Base-by-base conservation (phyloP, 2,113 vertebrate genomes). In the Lophochroa leadbeateri region DNA sequence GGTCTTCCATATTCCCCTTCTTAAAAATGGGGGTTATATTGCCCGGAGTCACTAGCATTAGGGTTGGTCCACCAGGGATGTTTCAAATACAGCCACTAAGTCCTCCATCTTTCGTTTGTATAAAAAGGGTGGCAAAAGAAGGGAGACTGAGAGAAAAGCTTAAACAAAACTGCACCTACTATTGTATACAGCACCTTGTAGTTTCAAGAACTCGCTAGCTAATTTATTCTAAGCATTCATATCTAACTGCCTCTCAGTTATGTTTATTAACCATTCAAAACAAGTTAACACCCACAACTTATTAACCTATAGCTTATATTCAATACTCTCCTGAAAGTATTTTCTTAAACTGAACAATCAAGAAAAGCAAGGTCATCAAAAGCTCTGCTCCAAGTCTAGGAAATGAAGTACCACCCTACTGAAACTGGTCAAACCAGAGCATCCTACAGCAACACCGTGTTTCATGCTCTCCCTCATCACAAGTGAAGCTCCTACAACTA, bases 331-430 rank as follows among this genome's bases (percentile, higher is more conserved):
- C 37, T 37, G 6, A 1, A 85, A 74, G 5, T n/a, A 41, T 70
- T 70, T 74, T 57, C 76, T 81, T 53, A 31, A 57, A 57, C 41
- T 11, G 9, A 78, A 33, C 68, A 57, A 18, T 35, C 60, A 67
- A 70, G 64, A 70, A 91, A 77, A 90, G n/a, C 10, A 57, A 91
- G 21, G 29, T 81, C 57, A 92, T 39, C 37, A 83, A 87, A 70
- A 11, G 19, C n/a, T 41, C 29, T 44, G 11, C 35, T 70, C 63
- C 35, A 37, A 35, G 20, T 13, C 31, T 49, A 58, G 28, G 31
- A 91, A 86, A 33, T 11, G 6, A 82, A 68, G 9, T 2, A 83
- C 3, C 17, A 67, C 11, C 31, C 68, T 46, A 15, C 35, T 37
- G n/a, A 64, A 82, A 46, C 43, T 46, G 24, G 35, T 31, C 39